phyloP scores from a whole-genome alignment of 2,888 invertebrate species.

The Drosophila birchii region DNA sequence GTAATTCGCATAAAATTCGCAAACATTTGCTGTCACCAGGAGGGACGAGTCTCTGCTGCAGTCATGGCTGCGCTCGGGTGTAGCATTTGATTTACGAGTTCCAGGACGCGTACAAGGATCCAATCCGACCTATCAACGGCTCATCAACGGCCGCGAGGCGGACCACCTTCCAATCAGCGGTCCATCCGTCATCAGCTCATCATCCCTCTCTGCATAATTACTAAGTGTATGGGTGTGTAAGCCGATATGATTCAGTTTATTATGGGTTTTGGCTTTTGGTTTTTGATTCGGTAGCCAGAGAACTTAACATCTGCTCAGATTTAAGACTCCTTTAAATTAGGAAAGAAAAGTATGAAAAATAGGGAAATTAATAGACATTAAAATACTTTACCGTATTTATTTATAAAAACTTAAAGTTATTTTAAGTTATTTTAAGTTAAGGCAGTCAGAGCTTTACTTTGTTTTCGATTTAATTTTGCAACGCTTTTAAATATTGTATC shows the following conservation, averaged over 20 bases:
- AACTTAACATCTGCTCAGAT: neutral
- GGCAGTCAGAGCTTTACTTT: too few species aligned
- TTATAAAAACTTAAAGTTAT: neutral
- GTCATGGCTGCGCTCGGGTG: constrained; percentile 18
- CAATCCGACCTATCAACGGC: constrained; percentile 66
- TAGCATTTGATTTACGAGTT: constrained; percentile 71
- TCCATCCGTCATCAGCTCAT: constrained; percentile 67
- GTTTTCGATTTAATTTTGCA: too few species aligned
- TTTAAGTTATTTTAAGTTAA: too few species aligned
- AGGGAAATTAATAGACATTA: neutral
- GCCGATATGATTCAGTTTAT: constrained; percentile 67
- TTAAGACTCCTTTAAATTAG: neutral
- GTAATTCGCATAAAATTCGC: constrained; percentile 81
- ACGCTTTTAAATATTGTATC: too few species aligned
- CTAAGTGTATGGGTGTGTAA: constrained; percentile 58
- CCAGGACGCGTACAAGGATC: constrained; percentile 8
- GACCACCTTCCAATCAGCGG: constrained; percentile 60
- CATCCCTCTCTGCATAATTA: constrained; percentile 59
- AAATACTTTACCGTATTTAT: neutral
- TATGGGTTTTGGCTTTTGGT: constrained; percentile 47
- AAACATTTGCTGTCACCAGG: constrained; percentile 71
- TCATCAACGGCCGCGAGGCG: constrained; percentile 49
- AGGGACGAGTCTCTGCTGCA: constrained; percentile 6
- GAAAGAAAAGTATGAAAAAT: neutral
- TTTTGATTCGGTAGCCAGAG: neutral